Conservation (phyloP, 2,797 vertebrate genomes). For the Labroides dimidiatus region DNA sequence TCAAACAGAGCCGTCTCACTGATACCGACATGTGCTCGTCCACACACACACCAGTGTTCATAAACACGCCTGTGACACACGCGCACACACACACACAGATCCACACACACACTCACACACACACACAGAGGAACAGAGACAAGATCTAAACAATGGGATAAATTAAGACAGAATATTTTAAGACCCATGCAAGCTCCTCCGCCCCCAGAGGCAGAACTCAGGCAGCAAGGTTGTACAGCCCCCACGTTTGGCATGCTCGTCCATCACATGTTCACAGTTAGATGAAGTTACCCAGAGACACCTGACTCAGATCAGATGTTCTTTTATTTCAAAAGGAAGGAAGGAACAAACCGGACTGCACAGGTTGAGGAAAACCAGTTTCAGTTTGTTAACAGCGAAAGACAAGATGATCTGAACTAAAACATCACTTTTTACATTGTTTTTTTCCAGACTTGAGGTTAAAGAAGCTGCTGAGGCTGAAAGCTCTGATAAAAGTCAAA, state of each 20-base stretch:
- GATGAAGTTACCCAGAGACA: constrained; percentile 65
- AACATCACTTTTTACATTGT: not conserved
- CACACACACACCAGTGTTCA: constrained; percentile 31
- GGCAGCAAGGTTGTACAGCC: constrained; percentile 75
- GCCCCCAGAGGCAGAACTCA: constrained; percentile 66
- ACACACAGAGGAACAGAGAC: constrained; percentile 42
- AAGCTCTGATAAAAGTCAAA: not conserved
- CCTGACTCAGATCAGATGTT: constrained; percentile 47
- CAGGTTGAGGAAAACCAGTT: not conserved
- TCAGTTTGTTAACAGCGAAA: not conserved
- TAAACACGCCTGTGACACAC: constrained; percentile 25
- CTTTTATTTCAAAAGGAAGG: constrained; percentile 3
- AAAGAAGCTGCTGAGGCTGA: not conserved
- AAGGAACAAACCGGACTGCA: not conserved
- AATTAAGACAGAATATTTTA: constrained; percentile 74
- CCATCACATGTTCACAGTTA: constrained; percentile 71
- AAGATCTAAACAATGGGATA: constrained; percentile 62
- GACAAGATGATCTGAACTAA: not conserved
- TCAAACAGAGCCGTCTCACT: constrained; percentile 53
- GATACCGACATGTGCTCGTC: constrained; percentile 34
- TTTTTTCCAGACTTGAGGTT: not conserved
- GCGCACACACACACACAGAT: constrained; percentile 23
- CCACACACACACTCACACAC: constrained; percentile 31
- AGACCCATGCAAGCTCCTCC: constrained; percentile 77
- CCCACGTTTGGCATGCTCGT: constrained; percentile 75